Percentiles rank a stretch among this genome's conserved stretches.
Conservation (phyloP, 2,797 vertebrate genomes). For the Falco rusticolus region DNA sequence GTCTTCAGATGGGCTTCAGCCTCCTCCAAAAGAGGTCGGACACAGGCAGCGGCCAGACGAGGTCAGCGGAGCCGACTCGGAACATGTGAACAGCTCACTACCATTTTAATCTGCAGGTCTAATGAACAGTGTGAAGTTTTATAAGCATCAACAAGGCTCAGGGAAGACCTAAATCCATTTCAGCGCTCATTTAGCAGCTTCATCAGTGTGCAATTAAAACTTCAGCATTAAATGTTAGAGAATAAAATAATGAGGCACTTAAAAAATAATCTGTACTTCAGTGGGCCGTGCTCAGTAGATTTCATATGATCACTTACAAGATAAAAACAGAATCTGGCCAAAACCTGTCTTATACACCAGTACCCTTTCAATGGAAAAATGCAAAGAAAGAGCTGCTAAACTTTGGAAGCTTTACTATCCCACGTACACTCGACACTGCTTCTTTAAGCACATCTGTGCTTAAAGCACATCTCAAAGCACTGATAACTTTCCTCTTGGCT, state of each 20-base stretch:
- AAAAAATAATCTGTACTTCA: conserved; percentile 91
- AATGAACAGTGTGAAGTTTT: conserved; percentile 75
- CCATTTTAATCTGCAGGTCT: conserved; percentile 59
- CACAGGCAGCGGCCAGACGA: neutral
- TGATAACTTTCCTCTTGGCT: neutral
- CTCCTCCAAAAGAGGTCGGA: neutral
- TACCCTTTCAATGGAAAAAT: neutral
- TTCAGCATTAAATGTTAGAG: conserved; percentile 88
- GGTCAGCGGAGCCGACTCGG: neutral
- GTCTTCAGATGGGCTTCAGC: neutral
- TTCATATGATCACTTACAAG: conserved; percentile 70
- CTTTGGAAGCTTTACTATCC: neutral
- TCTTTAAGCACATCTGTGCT: neutral
- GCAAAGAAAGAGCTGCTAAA: neutral
- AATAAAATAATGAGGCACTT: conserved; percentile 95
- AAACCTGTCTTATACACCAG: neutral
- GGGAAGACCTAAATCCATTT: conserved; percentile 78
- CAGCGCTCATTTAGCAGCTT: conserved; percentile 87
- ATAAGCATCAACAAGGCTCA: conserved; percentile 75
- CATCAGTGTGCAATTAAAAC: conserved; percentile 94
- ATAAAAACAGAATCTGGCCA: conserved; percentile 47
- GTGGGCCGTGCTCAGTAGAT: conserved; percentile 81
- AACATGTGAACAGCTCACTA: neutral
- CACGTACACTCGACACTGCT: neutral
- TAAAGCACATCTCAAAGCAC: neutral